These are phyloP conservation scores for Drosophila subpulchrella DNA, from an alignment of 1,140 invertebrate species.

Conservation along the genomic window DNA sequence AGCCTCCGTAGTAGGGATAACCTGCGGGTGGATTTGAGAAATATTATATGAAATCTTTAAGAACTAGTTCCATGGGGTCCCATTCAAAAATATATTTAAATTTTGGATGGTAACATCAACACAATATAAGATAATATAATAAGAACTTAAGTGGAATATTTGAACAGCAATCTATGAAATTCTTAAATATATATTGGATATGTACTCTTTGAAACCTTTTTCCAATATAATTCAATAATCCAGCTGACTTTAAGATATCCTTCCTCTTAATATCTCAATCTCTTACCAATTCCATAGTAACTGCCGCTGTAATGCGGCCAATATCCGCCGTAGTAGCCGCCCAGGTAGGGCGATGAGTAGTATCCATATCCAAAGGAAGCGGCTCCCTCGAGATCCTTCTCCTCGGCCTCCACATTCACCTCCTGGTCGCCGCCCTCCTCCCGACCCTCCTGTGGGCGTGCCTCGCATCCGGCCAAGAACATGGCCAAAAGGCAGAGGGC, in stretches of 20 bases:
- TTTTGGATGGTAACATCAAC: neutral
- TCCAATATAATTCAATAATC: no score
- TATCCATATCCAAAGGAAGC: constrained; percentile 76
- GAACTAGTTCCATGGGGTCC: no score
- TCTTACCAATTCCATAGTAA: constrained; percentile 70
- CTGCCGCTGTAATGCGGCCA: constrained; percentile 58
- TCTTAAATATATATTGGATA: neutral
- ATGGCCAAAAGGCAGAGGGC: constrained; percentile 49
- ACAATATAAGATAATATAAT: no score
- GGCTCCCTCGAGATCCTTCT: constrained; percentile 73
- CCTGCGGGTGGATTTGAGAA: constrained; percentile 33
- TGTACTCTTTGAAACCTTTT: neutral
- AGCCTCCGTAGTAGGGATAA: constrained; percentile 81
- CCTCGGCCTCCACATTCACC: constrained; percentile 63
- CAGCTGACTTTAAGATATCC: no score
- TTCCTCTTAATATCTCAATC: neutral
- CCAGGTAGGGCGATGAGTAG: constrained; percentile 72
- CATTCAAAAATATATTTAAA: neutral
- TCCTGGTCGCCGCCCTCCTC: constrained; percentile 55
- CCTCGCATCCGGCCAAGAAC: constrained; percentile 35
- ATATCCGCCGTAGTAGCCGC: constrained; percentile 60
- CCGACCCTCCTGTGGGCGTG: constrained; percentile 60
- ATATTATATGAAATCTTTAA: neutral
- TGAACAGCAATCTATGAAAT: no score
- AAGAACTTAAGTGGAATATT: no score